Evolutionary conservation across 2,797 vertebrate species (phyloP), one percentile per base, ranked within the genome.

Genomic region (Siniperca obscura): DNA sequence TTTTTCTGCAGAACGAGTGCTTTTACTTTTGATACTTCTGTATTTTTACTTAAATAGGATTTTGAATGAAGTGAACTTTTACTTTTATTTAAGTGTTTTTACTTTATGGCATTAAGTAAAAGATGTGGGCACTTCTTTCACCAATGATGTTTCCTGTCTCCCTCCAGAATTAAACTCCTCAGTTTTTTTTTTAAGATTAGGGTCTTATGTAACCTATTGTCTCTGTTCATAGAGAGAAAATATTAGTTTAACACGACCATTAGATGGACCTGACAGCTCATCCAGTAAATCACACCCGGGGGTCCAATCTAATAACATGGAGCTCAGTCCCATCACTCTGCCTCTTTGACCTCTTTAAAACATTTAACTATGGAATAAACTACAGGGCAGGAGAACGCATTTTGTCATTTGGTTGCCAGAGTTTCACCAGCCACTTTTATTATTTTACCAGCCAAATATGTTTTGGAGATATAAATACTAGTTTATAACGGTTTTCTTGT

Each of bases 231-330:
- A 70, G 4, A 59, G 48, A 30, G 34, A 84, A 34, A 76, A 46
- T 84, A 73, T 74, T 79, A 1, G 30, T 75, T 74, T 70, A 66
- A 56, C 74, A 44, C 40, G 7, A 16, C 5, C 36, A 3, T 67
- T 10, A 55, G 21, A 64, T 22, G 34, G 17, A 56, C 14, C 48
- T 38, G 85, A 78, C 70, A 50, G 67, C 62, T 70, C 13, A 3
- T 30, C 46, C 4, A 4, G 56, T 74, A 48, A 74, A 48, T 80
- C 61, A 52, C 22, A 16, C 34, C 40, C 46, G 10, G 7, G 46
- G 60, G 19, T 77, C 69, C 48, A 27, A 5, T 66, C 38, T 61
- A 62, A 76, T 10, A 66, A 73, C 62, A 66, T 3, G 6, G 66
- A 0, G 30, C 67, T 70, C 61, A 22, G 19, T 61, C 14, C 8